phyloP scores from a whole-genome alignment of 1,140 invertebrate genomes.

The Colletes gigas region DNA sequence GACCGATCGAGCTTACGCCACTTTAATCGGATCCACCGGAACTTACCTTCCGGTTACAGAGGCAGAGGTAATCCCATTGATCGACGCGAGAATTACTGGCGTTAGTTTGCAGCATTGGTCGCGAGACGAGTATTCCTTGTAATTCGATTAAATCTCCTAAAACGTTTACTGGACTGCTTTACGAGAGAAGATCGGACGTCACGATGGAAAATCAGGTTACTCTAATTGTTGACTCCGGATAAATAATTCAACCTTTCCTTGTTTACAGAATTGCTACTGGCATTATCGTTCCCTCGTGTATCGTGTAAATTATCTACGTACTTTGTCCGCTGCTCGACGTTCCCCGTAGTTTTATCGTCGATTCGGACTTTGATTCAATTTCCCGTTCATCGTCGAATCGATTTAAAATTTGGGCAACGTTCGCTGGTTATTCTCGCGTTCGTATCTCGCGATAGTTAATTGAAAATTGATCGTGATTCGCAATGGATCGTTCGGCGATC shows the following conservation, averaged over 20 bases:
- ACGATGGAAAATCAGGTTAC: slow-evolving; percentile 26
- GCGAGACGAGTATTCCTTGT: slow-evolving; percentile 12
- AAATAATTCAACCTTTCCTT: background rate
- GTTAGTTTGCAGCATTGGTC: slow-evolving; percentile 48
- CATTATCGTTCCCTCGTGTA: too few species aligned
- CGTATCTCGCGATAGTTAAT: too few species aligned
- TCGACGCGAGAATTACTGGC: slow-evolving; percentile 20
- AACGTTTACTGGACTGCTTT: slow-evolving; percentile 1
- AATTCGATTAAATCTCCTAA: slow-evolving; percentile 47
- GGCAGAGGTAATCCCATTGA: slow-evolving; percentile 44
- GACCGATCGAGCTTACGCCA: slow-evolving; percentile 27
- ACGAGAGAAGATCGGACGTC: slow-evolving; percentile 1
- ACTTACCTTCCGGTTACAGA: slow-evolving; percentile 45
- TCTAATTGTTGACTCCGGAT: slow-evolving; percentile 16
- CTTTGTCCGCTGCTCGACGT: too few species aligned
- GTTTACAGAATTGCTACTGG: background rate
- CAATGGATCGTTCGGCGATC: too few species aligned
- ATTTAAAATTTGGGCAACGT: too few species aligned
- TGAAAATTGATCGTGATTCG: too few species aligned
- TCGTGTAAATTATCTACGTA: too few species aligned
- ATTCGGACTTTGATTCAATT: too few species aligned
- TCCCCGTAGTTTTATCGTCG: too few species aligned
- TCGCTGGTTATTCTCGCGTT: too few species aligned
- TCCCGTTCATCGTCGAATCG: too few species aligned
- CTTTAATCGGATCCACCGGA: slow-evolving; percentile 45